Percentiles rank a stretch among this genome's conserved stretches.
Conservation (phyloP, 2,797 vertebrate genomes). For the Notamacropus eugenii region DNA sequence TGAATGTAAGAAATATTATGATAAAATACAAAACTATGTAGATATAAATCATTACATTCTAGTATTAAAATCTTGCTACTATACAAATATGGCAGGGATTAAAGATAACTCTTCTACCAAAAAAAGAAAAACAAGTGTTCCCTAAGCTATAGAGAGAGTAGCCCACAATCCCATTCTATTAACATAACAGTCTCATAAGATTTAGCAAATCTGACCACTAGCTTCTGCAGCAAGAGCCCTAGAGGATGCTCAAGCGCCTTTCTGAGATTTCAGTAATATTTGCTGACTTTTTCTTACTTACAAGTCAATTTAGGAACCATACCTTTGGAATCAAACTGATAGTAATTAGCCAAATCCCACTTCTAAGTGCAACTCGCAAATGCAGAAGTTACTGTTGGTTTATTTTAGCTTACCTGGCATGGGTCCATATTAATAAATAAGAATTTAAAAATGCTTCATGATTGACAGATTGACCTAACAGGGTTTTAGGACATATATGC, state of each 20-base stretch:
- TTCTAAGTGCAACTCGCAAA: not conserved
- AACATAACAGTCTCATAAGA: rapidly evolving
- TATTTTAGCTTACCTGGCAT: not conserved
- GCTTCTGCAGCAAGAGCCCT: not conserved
- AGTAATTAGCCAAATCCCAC: not conserved
- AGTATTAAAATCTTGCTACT: not conserved
- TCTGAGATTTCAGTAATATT: not conserved
- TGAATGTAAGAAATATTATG: not conserved
- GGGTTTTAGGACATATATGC: not conserved
- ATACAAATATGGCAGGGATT: not conserved
- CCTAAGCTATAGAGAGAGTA: not conserved
- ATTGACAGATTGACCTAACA: not conserved
- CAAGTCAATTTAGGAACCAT: not conserved
- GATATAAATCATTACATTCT: not conserved
- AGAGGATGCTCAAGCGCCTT: not conserved
- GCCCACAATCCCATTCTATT: not conserved
- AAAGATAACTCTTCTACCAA: not conserved
- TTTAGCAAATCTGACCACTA: not conserved
- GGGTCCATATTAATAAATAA: not conserved
- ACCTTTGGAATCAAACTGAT: conserved; percentile 22
- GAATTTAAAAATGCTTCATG: not conserved
- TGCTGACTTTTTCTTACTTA: not conserved
- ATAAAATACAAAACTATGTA: not conserved
- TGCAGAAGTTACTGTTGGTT: not conserved
- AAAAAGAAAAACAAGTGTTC: not conserved